Conservation (phyloP, 2,113 vertebrate genomes). For the Chloropsis hardwickii region DNA sequence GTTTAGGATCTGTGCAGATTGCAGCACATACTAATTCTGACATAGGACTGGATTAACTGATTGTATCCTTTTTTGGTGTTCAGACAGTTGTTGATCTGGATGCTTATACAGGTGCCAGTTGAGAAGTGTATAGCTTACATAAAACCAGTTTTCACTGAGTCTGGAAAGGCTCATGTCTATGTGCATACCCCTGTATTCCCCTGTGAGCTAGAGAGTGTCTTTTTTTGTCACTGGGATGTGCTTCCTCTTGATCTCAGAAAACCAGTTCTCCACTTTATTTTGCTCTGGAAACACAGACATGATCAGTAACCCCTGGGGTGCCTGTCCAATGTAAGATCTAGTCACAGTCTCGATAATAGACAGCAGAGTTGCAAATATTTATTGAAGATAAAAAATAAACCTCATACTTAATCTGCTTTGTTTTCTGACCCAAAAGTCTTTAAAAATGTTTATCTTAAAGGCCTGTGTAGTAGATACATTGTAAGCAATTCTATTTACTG, state of each 20-base stretch:
- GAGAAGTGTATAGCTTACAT: background rate
- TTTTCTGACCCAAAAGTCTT: background rate
- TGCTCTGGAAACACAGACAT: background rate
- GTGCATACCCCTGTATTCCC: accelerated
- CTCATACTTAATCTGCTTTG: background rate
- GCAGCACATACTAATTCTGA: background rate
- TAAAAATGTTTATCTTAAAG: background rate
- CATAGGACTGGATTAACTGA: background rate
- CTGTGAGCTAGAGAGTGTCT: background rate
- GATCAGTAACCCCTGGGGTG: background rate
- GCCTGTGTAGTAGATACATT: background rate
- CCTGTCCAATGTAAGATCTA: background rate
- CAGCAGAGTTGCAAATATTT: background rate
- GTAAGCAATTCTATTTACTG: background rate
- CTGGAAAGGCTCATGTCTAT: background rate
- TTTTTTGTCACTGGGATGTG: background rate
- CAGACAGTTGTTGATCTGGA: background rate
- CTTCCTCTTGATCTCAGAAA: background rate
- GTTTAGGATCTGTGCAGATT: background rate
- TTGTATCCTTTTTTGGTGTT: background rate
- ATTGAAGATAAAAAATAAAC: background rate
- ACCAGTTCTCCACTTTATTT: background rate
- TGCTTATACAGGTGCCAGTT: background rate
- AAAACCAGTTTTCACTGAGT: background rate
- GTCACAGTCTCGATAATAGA: background rate